Evolutionary conservation across 1,140 invertebrate genomes (phyloP), one percentile per base, ranked within the genome.

Genomic region (Eufriesea mexicana): DNA sequence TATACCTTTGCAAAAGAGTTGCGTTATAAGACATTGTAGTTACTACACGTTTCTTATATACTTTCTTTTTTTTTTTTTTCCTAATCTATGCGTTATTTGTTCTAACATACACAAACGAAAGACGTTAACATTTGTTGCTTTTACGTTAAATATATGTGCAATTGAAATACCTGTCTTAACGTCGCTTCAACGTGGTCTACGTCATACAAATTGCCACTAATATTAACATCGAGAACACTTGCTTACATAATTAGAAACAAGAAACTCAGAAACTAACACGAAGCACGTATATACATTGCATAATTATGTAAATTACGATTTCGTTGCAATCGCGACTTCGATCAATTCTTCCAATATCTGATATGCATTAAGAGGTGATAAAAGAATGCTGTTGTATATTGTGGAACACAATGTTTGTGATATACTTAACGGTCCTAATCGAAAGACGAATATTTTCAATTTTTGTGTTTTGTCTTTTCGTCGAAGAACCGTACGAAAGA

Each of bases 351-450:
- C 57, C 10, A 66, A 57, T 86, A 61, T 75, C 42, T 47, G 5
- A 25, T 47, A 42, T 10, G 8, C 14, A 28, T 28, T 25, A 7
- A 42, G 7, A 35, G 5, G 42, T 20, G 25, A 66, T 18, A 42
- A 54, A 45, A 42, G 49, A 54, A 77, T 42, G 23, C 18, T 28
- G 42, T 47, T 49, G 47, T 23, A 64, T 81, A 75, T 42, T 67
- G 79, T 81, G 86, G 76, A 87, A 87, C 86, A 86, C 84, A 87
- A 84, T 87, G 82, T 78, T 78, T 73, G 73, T 82, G 83, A 87
- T 87, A 49, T 83, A 84, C 85, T 84, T 35, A 49, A 76, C 25
- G 18, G 25, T 55, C 16, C n/a, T 62, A 57, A 45, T 49, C 18
- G 10, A 85, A 51, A 42, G n/a, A 35, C 61, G 25, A 54, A 55